Percentiles rank a stretch among this genome's conserved stretches.
phyloP scores from a whole-genome alignment of 2,113 vertebrate genomes.

The western clawed frog (Xenopus tropicalis) region DNA sequence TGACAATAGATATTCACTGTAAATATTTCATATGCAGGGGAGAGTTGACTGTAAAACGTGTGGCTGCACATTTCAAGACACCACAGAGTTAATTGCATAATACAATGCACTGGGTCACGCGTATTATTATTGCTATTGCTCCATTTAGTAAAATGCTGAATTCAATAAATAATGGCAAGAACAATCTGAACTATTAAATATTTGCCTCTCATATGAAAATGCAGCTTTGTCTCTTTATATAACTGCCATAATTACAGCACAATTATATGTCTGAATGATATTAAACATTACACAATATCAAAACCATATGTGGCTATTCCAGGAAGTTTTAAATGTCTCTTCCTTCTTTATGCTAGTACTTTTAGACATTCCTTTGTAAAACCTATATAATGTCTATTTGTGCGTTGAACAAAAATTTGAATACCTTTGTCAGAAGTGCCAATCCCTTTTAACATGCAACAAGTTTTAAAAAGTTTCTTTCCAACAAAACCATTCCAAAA shows the following conservation, averaged over 20 bases:
- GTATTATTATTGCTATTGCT: constrained; percentile 7
- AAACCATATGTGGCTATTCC: not conserved
- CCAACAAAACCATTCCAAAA: too few species aligned
- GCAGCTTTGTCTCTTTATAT: not conserved
- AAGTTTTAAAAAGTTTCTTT: too few species aligned
- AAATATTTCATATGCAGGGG: too few species aligned
- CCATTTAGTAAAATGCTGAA: not conserved
- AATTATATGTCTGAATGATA: not conserved
- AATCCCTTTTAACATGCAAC: too few species aligned
- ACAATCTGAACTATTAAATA: constrained; percentile 6
- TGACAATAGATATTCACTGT: too few species aligned
- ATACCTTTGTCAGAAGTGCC: too few species aligned
- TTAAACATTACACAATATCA: not conserved
- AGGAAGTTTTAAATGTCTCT: constrained; percentile 20
- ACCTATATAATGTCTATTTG: constrained; percentile 12
- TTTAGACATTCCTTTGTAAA: not conserved
- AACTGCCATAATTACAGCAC: not conserved
- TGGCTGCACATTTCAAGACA: not conserved
- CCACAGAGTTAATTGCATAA: constrained; percentile 13
- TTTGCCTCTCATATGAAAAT: not conserved
- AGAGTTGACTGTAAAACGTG: too few species aligned
- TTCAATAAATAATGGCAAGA: not conserved
- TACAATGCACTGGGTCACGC: not conserved
- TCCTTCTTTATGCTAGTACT: too few species aligned
- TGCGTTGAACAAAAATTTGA: constrained; percentile 29